phyloP scores from a whole-genome alignment of 2,888 invertebrate species.

The Isoperla grammatica region DNA sequence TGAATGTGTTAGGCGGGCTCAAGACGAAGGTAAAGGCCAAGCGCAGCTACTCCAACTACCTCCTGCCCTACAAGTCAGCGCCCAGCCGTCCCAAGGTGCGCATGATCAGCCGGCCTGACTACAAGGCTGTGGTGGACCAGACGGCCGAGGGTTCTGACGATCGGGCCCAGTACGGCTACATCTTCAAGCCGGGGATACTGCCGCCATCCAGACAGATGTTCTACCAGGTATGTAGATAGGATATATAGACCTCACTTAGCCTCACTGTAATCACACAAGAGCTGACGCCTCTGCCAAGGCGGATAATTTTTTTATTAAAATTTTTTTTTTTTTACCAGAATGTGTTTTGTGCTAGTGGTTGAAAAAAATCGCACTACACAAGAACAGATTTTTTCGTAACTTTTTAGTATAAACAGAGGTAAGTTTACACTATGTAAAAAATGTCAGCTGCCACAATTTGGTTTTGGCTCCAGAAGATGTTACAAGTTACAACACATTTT shows the following conservation, averaged over 20 bases:
- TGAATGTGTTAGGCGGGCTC: constrained; percentile 45
- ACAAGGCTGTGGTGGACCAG: not conserved
- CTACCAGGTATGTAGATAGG: constrained; percentile 60
- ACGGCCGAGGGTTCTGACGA: not conserved
- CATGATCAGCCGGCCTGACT: constrained; percentile 30
- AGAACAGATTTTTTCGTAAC: too few relatives aligned
- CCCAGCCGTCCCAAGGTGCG: constrained; percentile 37
- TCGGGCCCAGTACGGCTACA: constrained; percentile 40
- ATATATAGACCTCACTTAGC: constrained; percentile 10
- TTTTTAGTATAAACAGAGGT: too few relatives aligned
- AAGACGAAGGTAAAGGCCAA: constrained; percentile 49
- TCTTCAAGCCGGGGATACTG: constrained; percentile 63
- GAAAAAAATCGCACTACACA: too few relatives aligned
- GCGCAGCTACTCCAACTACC: constrained; percentile 46
- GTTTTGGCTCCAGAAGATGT: too few relatives aligned
- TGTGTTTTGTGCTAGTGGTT: too few relatives aligned
- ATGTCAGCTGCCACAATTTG: too few relatives aligned
- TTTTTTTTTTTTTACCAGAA: constrained; percentile 14
- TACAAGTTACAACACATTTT: too few relatives aligned
- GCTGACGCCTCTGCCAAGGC: not conserved
- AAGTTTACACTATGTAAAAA: too few relatives aligned
- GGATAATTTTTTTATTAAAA: constrained; percentile 10
- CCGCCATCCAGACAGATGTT: constrained; percentile 84
- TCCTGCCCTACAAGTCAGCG: constrained; percentile 45
- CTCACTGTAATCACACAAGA: too few relatives aligned